phyloP scores from a whole-genome alignment of 2,113 vertebrate species.

The Platysteira castanea region DNA sequence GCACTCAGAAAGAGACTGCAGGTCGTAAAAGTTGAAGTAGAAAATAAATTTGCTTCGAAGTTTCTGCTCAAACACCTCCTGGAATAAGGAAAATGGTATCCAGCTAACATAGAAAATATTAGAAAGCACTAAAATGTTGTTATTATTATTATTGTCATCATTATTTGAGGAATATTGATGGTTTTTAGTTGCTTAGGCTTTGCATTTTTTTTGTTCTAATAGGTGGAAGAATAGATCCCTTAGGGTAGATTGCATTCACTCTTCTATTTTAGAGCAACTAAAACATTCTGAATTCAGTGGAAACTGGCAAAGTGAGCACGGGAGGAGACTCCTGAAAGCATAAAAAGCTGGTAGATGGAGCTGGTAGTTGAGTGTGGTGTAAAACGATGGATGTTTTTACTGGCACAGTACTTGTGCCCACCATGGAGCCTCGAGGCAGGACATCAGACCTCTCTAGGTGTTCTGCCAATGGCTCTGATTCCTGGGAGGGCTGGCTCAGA shows the following conservation, averaged over 20 bases:
- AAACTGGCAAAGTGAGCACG: slow-evolving; percentile 7
- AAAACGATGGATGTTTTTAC: background rate
- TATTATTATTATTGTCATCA: background rate
- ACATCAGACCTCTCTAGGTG: background rate
- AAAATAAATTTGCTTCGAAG: background rate
- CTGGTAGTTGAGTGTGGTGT: background rate
- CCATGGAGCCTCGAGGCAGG: background rate
- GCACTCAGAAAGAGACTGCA: background rate
- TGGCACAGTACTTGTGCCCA: background rate
- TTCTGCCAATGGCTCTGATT: background rate
- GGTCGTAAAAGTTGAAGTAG: background rate
- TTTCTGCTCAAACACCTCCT: background rate
- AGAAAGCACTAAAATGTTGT: background rate
- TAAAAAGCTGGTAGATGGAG: background rate
- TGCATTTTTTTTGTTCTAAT: background rate
- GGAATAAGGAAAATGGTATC: background rate
- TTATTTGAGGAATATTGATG: background rate
- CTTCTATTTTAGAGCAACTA: background rate
- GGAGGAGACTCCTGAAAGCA: background rate
- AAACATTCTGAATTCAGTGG: background rate
- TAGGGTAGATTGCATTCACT: background rate
- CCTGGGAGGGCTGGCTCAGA: background rate
- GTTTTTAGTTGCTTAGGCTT: background rate
- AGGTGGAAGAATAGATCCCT: background rate
- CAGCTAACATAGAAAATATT: background rate